Base-by-base conservation (phyloP, 2,888 invertebrate genomes). In the Amblyjoppa fuscipennis region DNA sequence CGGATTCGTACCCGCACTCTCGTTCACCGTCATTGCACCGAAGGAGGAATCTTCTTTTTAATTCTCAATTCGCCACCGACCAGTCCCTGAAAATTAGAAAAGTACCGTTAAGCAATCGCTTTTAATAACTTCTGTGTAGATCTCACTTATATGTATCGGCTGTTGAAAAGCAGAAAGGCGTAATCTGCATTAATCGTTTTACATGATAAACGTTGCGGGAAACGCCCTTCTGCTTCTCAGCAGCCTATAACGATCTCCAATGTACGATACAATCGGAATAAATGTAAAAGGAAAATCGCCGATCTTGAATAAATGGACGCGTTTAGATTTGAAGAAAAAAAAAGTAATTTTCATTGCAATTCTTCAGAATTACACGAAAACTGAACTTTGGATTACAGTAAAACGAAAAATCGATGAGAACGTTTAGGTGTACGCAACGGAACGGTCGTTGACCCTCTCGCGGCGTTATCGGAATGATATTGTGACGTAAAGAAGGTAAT, bases 1-100 rank as follows among this genome's bases (percentile, higher is more conserved):
- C 68, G 69, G 20, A 49, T 61, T 77, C 61, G 81, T 69, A 49
- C 74, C 85, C 25, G 73, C 70, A 28, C 83, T 85, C 77, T 83
- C 80, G 73, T 74, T 83, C 16, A 85, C 80, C 80, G 85, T 85
- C 85, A 85, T 85, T 56, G 20, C 56, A 20, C n/a, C 69, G 74
- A 64, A 9, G 11, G 31, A 59, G 11, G n/a, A 45, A 59, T 59
- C 41, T 25, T 66, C 34, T 45, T 71, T 70, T 25, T 49, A 76
- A 68, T 31, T 49, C 38, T 69, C 78, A 49, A 59, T 7, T 71
- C 59, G 45, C n/a, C 71, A 66, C 6, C 45, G 64, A 53, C 64
- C 82, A 85, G 66, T 79, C 75, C 82, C 85, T 85, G 71, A n/a
- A 79, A 49, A 82, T 38, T 11, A 38, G 25, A 20, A 31, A 13